Evolutionary conservation across 2,888 invertebrate species (phyloP).

Genomic region (Papilio gigon): DNA sequence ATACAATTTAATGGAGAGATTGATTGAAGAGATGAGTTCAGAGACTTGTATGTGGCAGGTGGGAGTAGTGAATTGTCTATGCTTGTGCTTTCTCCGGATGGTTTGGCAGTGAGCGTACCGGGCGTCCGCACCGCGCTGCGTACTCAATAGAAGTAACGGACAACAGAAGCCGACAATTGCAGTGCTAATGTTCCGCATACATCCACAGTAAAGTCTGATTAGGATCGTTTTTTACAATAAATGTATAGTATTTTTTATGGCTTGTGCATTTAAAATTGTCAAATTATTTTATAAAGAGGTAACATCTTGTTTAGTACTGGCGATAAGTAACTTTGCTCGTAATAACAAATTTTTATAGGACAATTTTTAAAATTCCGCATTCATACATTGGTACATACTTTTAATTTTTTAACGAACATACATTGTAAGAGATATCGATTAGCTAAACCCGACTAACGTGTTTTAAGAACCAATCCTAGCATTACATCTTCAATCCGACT

Average conservation of each 20-base stretch:
- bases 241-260: conserved; percentile 24
- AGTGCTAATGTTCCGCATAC: conserved; percentile 34
- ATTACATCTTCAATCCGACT: not conserved
- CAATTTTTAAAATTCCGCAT: conserved; percentile 15
- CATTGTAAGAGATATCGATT: not conserved
- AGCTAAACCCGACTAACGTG: not conserved
- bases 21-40: not conserved
- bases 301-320: conserved; percentile 1
- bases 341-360: conserved; percentile 10
- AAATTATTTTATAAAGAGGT: conserved; percentile 10
- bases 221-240: conserved; percentile 16
- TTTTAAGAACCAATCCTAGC: not conserved
- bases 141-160: conserved; percentile 42
- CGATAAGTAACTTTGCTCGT: conserved; percentile 5
- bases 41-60: not conserved
- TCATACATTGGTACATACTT: not conserved
- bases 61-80: not conserved
- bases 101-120: no score
- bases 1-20: no score
- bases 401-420: not conserved
- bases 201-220: conserved; percentile 21
- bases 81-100: conserved; percentile 16
- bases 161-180: conserved; percentile 35
- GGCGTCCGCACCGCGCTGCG: no score
- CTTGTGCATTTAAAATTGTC: conserved; percentile 20